Conservation (phyloP, 2,113 vertebrate species). For the Elephantulus edwardii region DNA sequence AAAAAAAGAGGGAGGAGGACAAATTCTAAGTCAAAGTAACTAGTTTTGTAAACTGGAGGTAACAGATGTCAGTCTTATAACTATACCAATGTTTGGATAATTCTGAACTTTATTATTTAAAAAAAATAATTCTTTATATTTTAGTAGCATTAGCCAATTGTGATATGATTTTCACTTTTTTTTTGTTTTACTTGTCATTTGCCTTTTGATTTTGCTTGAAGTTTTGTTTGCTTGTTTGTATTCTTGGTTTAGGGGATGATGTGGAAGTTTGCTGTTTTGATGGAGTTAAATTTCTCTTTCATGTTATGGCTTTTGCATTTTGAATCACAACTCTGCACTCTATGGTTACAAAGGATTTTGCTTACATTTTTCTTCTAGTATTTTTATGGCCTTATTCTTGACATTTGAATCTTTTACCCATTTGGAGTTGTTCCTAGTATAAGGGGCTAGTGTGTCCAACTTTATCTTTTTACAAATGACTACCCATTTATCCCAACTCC, state of each 20-base stretch:
- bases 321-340: conserved; percentile 11
- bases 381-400: conserved; percentile 56
- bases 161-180: background rate
- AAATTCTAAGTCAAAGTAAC: too few relatives aligned
- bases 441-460: conserved; percentile 6
- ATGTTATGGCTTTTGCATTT: conserved; percentile 14
- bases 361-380: conserved; percentile 56
- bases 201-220: conserved; percentile 24
- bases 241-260: too few relatives aligned
- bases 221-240: background rate
- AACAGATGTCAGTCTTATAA: too few relatives aligned
- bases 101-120: too few relatives aligned
- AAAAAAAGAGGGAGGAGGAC: too few relatives aligned
- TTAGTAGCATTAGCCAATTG: background rate
- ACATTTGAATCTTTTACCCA: conserved; percentile 25
- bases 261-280: background rate
- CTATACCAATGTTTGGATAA: too few relatives aligned
- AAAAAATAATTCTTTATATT: too few relatives aligned
- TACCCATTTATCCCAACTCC: conserved; percentile 11
- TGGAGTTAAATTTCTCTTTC: background rate
- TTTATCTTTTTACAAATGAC: conserved; percentile 49
- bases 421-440: conserved; percentile 41
- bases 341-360: conserved; percentile 19
- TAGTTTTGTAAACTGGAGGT: too few relatives aligned
- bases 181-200: conserved; percentile 21